Base-by-base conservation (phyloP, 2,113 vertebrate genomes). In the Tachysurus vachellii region DNA sequence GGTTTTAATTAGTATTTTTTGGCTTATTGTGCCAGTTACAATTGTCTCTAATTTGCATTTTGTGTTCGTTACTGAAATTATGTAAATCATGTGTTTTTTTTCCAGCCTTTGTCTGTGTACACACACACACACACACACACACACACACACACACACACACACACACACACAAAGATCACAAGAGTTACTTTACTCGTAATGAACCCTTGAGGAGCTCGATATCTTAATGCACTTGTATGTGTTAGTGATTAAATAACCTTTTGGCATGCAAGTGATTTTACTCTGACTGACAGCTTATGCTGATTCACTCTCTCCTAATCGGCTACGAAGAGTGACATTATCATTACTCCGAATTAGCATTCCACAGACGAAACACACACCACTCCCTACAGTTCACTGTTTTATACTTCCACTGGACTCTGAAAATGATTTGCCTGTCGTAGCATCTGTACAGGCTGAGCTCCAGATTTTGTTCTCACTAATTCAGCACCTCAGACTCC, bases 241-340 rank as follows among this genome's bases (percentile, higher is more conserved):
- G 88, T 88, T 86, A 85, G 80, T 89, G 87, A 90, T 88, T 91
- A 89, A 89, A 90, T 89, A 87, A 89, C 87, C 88, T 89, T 89
- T 89, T 82, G 85, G 87, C 85, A 85, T 90, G 87, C 50, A 54
- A 87, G 85, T 77, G 79, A 86, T 84, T 85, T 85, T 85, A 85
- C 71, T 76, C 70, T 88, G 89, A 90, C 77, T 87, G 89, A 90
- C 44, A 71, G 85, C 70, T 90, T 87, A 71, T 88, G 85, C 87
- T 88, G 76, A 90, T 86, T 90, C 85, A 86, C 80, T 86, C 82
- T 86, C 50, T 85, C 66, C 89, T 90, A 87, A 90, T 90, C 87
- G 88, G 87, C 85, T 80, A 80, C 82, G 87, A 79, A 83, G 87
- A 87, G 85, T 88, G 87, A 90, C 83, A 90, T 90, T 90, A 90